phyloP scores from a whole-genome alignment of 1,140 invertebrate genomes.

The Scylla paramamosain region DNA sequence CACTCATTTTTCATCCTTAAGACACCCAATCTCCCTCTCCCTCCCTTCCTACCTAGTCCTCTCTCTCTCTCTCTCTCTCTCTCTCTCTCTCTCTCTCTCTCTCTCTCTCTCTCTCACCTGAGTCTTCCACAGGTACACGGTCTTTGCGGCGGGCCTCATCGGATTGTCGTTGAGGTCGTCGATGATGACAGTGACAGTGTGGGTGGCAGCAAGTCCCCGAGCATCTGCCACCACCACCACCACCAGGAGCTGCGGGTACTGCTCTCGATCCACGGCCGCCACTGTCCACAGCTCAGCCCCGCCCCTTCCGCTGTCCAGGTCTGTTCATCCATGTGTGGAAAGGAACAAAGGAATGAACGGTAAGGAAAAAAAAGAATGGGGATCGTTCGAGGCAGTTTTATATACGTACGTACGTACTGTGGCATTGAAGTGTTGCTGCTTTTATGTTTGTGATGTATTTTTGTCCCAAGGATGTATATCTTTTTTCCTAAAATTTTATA shows the following conservation, averaged over 20 bases:
- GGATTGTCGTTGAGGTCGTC: conserved; percentile 37
- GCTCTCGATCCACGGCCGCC: background rate
- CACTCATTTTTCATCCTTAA: background rate
- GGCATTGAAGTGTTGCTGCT: background rate
- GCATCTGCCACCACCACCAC: background rate
- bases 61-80: background rate
- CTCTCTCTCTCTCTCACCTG: background rate
- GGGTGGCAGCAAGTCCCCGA: background rate
- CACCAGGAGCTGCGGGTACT: conserved; percentile 21
- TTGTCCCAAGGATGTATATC: too few relatives aligned
- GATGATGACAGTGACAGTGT: conserved; percentile 36
- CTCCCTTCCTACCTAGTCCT: too few relatives aligned
- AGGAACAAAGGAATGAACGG: background rate
- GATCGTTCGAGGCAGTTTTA: background rate
- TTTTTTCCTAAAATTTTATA: too few relatives aligned
- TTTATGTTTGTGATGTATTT: background rate
- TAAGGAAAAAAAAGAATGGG: background rate
- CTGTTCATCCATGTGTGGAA: background rate
- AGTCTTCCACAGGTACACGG: conserved; percentile 24
- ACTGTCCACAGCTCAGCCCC: conserved; percentile 30
- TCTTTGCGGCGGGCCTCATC: conserved; percentile 27
- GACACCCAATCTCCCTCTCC: background rate
- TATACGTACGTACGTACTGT: background rate
- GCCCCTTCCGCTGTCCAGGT: conserved; percentile 36
- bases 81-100: background rate